Evolutionary conservation across 2,113 vertebrate genomes (phyloP).

Genomic region (Turnix velox): DNA sequence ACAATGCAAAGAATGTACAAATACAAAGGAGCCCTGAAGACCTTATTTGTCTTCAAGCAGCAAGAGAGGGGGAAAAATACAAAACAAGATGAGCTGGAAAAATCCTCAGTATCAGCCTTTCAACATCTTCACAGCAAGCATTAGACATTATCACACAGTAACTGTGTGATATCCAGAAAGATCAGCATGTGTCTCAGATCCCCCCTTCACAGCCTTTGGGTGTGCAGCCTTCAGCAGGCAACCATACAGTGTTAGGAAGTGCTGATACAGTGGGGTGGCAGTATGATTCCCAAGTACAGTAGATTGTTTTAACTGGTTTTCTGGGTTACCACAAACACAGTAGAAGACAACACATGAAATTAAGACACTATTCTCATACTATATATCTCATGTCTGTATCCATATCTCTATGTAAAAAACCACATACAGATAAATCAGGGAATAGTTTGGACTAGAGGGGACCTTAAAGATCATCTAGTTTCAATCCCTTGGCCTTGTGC

Average conservation of each 20-base stretch:
- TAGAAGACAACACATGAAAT: not conserved
- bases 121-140: not conserved
- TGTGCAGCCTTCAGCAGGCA: not conserved
- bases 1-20: not conserved
- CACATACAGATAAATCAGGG: too few species aligned
- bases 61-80: not conserved
- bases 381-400: not conserved
- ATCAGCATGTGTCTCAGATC: not conserved
- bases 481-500: too few species aligned
- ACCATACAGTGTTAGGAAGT: not conserved
- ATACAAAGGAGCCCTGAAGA: not conserved
- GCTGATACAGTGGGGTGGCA: not conserved
- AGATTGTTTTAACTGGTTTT: not conserved
- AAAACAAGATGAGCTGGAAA: not conserved
- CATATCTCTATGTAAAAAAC: too few species aligned
- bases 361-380: not conserved
- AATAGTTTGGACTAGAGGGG: too few species aligned
- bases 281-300: not conserved
- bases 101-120: not conserved
- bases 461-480: too few species aligned
- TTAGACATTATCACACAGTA: not conserved
- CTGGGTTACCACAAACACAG: not conserved
- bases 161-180: not conserved
- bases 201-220: not conserved
- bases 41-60: not conserved